A percentile compares a stretch with the other conserved stretches of the same genome.
Conservation (phyloP, 1,140 invertebrate genomes). For the Zaprionus capensis region DNA sequence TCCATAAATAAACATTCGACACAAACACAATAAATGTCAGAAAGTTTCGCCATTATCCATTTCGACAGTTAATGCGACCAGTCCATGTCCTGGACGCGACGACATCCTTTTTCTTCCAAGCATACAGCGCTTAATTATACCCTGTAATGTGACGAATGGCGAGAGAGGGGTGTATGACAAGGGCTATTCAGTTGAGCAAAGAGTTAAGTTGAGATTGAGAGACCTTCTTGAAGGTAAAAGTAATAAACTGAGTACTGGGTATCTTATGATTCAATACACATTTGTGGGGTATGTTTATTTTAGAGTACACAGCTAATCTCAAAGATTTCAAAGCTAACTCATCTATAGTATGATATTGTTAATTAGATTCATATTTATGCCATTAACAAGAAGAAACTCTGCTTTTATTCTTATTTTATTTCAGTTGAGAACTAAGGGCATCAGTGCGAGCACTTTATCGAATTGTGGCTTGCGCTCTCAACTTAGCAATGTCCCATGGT, state of each 20-base stretch:
- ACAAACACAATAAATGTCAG: slow-evolving; percentile 83
- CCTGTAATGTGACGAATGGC: neutral
- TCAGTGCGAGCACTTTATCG: too few relatives aligned
- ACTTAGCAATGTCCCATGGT: too few relatives aligned
- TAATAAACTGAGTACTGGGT: neutral
- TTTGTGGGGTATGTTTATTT: neutral
- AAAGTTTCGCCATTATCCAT: slow-evolving; percentile 79
- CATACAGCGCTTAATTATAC: slow-evolving; percentile 62
- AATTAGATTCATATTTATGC: too few relatives aligned
- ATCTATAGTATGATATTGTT: too few relatives aligned
- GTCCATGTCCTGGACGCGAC: slow-evolving; percentile 37
- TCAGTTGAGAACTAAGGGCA: too few relatives aligned
- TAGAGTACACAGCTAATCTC: too few relatives aligned
- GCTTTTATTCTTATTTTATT: too few relatives aligned
- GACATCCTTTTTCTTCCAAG: slow-evolving; percentile 58
- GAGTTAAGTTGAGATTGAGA: neutral
- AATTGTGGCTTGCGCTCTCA: too few relatives aligned
- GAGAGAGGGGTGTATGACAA: neutral
- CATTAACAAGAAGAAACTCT: too few relatives aligned
- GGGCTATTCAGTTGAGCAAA: neutral
- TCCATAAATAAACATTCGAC: slow-evolving; percentile 83
- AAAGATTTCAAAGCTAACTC: too few relatives aligned
- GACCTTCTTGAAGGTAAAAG: neutral
- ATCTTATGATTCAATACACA: neutral
- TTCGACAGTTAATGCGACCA: slow-evolving; percentile 68